phyloP scores from a whole-genome alignment of 2,113 vertebrate species.

The Dicentrarchus labrax region DNA sequence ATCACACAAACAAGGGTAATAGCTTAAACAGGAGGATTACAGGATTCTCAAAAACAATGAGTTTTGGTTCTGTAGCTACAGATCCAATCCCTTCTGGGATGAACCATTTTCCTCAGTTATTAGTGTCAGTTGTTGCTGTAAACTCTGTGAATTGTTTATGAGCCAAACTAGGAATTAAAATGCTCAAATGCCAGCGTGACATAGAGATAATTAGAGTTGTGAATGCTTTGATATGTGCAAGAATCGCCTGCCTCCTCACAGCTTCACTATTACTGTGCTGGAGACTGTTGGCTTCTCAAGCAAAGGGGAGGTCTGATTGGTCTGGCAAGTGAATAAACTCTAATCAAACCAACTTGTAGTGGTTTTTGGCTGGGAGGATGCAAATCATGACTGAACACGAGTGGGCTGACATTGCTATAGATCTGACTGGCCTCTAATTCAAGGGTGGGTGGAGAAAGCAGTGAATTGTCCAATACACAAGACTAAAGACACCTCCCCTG shows the following conservation, averaged over 20 bases:
- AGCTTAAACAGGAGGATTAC: slow-evolving; percentile 57
- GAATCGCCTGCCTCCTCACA: slow-evolving; percentile 8
- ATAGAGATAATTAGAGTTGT: slow-evolving; percentile 49
- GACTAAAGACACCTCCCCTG: neutral
- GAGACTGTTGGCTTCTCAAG: slow-evolving; percentile 29
- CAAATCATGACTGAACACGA: neutral
- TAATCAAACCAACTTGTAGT: slow-evolving; percentile 43
- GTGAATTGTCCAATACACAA: neutral
- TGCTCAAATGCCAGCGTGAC: slow-evolving; percentile 30
- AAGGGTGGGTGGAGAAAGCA: neutral
- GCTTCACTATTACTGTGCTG: slow-evolving; percentile 37
- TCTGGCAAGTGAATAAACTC: slow-evolving; percentile 34
- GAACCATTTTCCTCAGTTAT: slow-evolving; percentile 33
- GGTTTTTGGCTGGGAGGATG: slow-evolving; percentile 25
- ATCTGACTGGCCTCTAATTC: neutral
- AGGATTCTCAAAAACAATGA: slow-evolving; percentile 41
- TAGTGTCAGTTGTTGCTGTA: slow-evolving; percentile 33
- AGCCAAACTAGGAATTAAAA: slow-evolving; percentile 45
- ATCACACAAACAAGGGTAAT: slow-evolving; percentile 38
- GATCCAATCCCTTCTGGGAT: slow-evolving; percentile 27
- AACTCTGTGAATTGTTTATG: slow-evolving; percentile 42
- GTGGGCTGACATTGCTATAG: neutral
- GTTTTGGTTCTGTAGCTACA: slow-evolving; percentile 9
- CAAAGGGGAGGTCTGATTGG: slow-evolving; percentile 29
- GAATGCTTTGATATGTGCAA: slow-evolving; percentile 53